Percentiles rank a stretch among this genome's conserved stretches.
phyloP scores from a whole-genome alignment of 2,888 invertebrate species.

The Caenorhabditis becei region DNA sequence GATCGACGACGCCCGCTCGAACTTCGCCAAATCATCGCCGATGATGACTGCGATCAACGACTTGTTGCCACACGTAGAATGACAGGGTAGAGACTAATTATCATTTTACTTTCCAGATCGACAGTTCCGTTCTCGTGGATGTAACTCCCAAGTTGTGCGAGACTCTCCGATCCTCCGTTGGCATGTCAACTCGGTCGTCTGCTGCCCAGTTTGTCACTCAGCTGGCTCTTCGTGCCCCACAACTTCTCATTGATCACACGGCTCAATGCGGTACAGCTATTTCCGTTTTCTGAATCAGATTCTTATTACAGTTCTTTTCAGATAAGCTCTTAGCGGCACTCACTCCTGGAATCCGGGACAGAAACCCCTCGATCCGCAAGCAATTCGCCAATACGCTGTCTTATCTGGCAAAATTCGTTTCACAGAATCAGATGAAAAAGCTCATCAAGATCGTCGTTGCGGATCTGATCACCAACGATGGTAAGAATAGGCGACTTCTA shows the following conservation, averaged over 20 bases:
- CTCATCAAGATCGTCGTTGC: constrained; percentile 58
- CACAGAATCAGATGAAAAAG: constrained; percentile 61
- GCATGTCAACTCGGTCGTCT: constrained; percentile 67
- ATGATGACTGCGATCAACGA: constrained; percentile 83
- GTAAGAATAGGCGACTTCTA: constrained; percentile 29
- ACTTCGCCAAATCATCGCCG: constrained; percentile 90
- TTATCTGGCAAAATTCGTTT: constrained; percentile 70
- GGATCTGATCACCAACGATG: constrained; percentile 60
- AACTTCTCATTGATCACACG: constrained; percentile 64
- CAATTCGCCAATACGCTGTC: constrained; percentile 70
- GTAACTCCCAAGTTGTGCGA: constrained; percentile 64
- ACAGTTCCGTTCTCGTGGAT: constrained; percentile 46
- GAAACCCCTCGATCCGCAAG: constrained; percentile 74
- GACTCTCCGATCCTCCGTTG: constrained; percentile 67
- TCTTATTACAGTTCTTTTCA: constrained; percentile 4
- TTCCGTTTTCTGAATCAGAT: neutral
- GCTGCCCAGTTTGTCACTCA: constrained; percentile 70
- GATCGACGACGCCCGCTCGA: constrained; percentile 88
- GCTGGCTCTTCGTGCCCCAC: constrained; percentile 68
- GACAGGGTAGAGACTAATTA: neutral
- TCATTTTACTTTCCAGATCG: constrained; percentile 43
- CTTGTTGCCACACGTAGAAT: constrained; percentile 63
- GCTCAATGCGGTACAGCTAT: constrained; percentile 64
- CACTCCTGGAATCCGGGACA: constrained; percentile 67
- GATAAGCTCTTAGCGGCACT: constrained; percentile 66